Evolutionary conservation across 2,888 invertebrate genomes (phyloP).

Genomic region (Neocrepidodera transversa): DNA sequence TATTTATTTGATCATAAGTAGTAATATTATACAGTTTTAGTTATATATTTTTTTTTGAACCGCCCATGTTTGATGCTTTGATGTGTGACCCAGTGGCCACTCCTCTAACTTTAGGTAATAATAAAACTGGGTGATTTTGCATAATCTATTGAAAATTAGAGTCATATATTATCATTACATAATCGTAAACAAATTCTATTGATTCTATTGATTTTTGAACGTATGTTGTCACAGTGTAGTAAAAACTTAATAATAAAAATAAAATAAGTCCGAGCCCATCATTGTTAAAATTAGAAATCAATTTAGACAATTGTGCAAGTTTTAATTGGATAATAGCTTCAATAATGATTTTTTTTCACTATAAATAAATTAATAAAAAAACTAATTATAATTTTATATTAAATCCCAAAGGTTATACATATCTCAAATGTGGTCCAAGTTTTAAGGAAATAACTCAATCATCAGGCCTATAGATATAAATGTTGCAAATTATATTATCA

Average conservation of each 20-base stretch:
- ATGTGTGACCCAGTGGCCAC: slow-evolving; percentile 31
- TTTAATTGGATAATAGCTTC: neutral
- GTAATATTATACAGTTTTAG: too few relatives aligned
- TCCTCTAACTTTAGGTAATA: slow-evolving; percentile 39
- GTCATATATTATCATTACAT: slow-evolving; percentile 27
- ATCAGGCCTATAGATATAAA: too few relatives aligned
- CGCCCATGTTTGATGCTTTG: slow-evolving; percentile 20
- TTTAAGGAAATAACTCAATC: too few relatives aligned
- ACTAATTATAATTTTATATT: too few relatives aligned
- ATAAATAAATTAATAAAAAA: too few relatives aligned
- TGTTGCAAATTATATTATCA: too few relatives aligned
- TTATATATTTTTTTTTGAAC: too few relatives aligned
- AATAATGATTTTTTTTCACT: too few relatives aligned
- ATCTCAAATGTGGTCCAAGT: too few relatives aligned
- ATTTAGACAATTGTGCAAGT: slow-evolving; percentile 11
- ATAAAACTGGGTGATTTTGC: slow-evolving; percentile 35
- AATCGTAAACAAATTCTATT: slow-evolving; percentile 18
- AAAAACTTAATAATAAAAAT: slow-evolving; percentile 27
- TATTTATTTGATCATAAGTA: too few relatives aligned
- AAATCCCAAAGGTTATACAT: too few relatives aligned
- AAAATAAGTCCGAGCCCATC: slow-evolving; percentile 4
- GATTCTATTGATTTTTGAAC: slow-evolving; percentile 15
- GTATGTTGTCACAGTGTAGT: slow-evolving; percentile 15
- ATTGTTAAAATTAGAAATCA: slow-evolving; percentile 2
- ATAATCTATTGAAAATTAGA: slow-evolving; percentile 35